Evolutionary conservation across 53 echinoderm and acorn worm species (phyloP), one percentile per base, ranked within the genome.

Genomic region (Paelopatides confundens): DNA sequence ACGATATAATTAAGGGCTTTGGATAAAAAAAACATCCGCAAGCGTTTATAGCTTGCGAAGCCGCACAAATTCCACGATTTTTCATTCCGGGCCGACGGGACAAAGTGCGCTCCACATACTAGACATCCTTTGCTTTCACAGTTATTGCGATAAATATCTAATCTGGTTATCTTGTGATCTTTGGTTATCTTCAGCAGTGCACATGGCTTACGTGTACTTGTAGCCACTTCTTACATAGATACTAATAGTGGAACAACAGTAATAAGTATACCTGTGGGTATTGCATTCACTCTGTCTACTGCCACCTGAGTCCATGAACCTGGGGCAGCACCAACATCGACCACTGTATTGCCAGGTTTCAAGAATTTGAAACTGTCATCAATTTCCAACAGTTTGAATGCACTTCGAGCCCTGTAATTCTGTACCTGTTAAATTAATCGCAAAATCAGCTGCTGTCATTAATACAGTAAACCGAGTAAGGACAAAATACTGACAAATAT

Each of bases 221-320:
- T 36, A 5, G 35, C 38, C n/a, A n/a, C n/a, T n/a, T n/a, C n/a
- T n/a, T n/a, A n/a, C n/a, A n/a, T n/a, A n/a, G n/a, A n/a, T n/a
- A n/a, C n/a, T n/a, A n/a, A n/a, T n/a, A n/a, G n/a, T n/a, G n/a
- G n/a, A n/a, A n/a, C n/a, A n/a, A n/a, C n/a, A n/a, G n/a, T n/a
- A n/a, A 24, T n/a, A 43, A 17, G 9, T 58, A 23, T 83, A 83
- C 94, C 90, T 64, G 82, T 86, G 39, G 70, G 76, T 18, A 84
- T 71, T n/a, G 92, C 86, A 85, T 94, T 94, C 79, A 94, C 92
- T 71, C 82, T 93, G 26, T 93, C 90, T 40, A 95, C 97, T 31
- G 97, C 95, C 35, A 95, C 93, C 77, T 97, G 95, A 24, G 95
- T 92, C 95, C 97, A 97, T 51, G 97, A 97, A 7, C 97, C 97